A percentile compares a stretch with the other conserved stretches of the same genome.
phyloP scores from a whole-genome alignment of 2,797 vertebrate species.

The Cercopithecus hamlyni region DNA sequence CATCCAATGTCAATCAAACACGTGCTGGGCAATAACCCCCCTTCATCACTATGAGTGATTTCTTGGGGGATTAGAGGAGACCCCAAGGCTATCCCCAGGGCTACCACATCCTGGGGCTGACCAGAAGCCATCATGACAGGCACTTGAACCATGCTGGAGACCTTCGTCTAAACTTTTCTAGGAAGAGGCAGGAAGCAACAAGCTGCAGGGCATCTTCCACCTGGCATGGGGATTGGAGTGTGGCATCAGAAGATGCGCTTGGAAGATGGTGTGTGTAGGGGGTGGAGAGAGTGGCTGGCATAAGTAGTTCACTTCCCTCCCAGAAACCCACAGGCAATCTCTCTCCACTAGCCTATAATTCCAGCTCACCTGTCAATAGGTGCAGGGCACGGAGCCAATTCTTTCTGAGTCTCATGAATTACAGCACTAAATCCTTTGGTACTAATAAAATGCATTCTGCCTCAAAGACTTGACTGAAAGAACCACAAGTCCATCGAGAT shows the following conservation, averaged over 20 bases:
- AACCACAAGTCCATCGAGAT: background rate
- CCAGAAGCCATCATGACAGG: background rate
- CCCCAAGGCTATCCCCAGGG: background rate
- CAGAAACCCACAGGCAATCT: background rate
- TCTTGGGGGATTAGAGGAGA: background rate
- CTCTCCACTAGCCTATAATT: background rate
- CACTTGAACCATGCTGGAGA: background rate
- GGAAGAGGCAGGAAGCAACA: background rate
- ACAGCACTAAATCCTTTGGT: background rate
- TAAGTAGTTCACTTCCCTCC: background rate
- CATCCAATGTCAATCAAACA: background rate
- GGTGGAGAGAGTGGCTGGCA: background rate
- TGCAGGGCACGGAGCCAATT: accelerated
- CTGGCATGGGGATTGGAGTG: accelerated
- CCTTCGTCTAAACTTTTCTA: background rate
- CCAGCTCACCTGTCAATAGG: background rate
- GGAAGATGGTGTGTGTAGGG: background rate
- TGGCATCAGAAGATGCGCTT: background rate
- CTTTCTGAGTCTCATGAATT: background rate
- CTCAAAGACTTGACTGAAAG: background rate
- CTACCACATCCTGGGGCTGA: background rate
- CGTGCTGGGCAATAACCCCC: background rate
- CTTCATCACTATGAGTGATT: background rate
- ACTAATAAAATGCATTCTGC: background rate
- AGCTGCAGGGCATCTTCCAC: background rate